These are phyloP conservation scores for Pogoniulus pusillus DNA, from an alignment of 2,797 vertebrate species.

Conservation along the genomic window DNA sequence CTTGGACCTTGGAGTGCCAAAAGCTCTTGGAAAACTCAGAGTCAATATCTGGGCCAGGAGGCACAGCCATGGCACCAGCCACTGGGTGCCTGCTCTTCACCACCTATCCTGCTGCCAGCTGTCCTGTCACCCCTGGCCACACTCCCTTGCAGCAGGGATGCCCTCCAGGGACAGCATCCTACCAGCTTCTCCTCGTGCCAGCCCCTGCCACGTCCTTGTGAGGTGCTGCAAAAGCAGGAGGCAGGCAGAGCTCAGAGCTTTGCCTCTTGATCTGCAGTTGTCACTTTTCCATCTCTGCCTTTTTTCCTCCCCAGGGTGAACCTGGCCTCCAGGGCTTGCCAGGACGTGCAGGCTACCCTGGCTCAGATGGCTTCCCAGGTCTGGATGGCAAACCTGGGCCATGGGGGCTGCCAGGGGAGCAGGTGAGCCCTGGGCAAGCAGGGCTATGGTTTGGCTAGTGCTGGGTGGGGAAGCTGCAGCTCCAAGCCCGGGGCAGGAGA, in stretches of 20 bases:
- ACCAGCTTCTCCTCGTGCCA: neutral
- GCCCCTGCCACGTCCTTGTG: neutral
- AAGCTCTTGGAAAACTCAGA: neutral
- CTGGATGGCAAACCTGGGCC: conserved; percentile 81
- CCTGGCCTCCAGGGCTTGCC: conserved; percentile 76
- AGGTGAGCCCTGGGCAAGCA: conserved; percentile 66
- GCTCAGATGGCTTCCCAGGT: conserved; percentile 81
- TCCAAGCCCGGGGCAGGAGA: accelerated
- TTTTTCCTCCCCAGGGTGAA: conserved; percentile 77
- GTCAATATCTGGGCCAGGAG: neutral
- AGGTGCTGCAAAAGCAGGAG: neutral
- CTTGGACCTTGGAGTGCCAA: neutral
- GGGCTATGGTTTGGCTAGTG: neutral
- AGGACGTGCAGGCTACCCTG: conserved; percentile 77
- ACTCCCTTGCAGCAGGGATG: neutral
- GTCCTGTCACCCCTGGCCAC: neutral
- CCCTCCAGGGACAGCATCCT: neutral
- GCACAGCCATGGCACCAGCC: accelerated
- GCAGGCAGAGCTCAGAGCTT: neutral
- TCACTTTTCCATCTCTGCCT: accelerated
- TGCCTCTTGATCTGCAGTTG: neutral
- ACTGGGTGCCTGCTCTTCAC: neutral
- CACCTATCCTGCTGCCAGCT: neutral
- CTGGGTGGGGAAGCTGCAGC: neutral
- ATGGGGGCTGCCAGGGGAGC: conserved; percentile 77